Percentiles rank a stretch among this genome's conserved stretches.
phyloP scores from a whole-genome alignment of 1,140 invertebrate species.

The Neodiprion fabricii region DNA sequence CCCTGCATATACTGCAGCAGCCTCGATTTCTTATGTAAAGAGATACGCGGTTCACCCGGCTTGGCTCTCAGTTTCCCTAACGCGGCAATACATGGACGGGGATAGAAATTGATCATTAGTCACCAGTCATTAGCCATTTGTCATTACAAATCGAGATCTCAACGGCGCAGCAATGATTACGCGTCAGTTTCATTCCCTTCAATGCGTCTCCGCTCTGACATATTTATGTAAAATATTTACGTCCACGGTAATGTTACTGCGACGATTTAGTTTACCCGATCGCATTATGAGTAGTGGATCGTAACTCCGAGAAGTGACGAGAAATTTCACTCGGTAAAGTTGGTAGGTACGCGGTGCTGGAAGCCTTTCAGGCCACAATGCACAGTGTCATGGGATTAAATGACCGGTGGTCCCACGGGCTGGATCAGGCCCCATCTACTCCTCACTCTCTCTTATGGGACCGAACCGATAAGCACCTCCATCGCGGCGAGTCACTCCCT shows the following conservation, averaged over 20 bases:
- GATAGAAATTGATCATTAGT: neutral
- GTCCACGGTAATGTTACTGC: too few relatives aligned
- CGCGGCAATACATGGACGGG: neutral
- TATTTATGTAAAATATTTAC: too few relatives aligned
- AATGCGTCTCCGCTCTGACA: too few relatives aligned
- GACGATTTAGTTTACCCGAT: too few relatives aligned
- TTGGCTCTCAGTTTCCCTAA: neutral
- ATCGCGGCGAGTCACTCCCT: constrained; percentile 53
- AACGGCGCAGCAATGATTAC: too few relatives aligned
- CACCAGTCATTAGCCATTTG: neutral
- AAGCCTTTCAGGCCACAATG: constrained; percentile 18
- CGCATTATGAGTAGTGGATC: too few relatives aligned
- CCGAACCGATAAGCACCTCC: constrained; percentile 45
- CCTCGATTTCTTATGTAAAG: neutral
- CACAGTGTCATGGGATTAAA: constrained; percentile 54
- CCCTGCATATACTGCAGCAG: neutral
- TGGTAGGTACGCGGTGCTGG: neutral
- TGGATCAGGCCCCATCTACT: neutral
- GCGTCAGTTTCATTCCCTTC: too few relatives aligned
- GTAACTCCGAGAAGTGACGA: too few relatives aligned
- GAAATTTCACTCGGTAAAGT: too few relatives aligned
- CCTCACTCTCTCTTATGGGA: constrained; percentile 31
- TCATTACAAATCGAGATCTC: too few relatives aligned
- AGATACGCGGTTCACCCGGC: neutral
- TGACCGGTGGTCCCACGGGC: constrained; percentile 33